These are phyloP conservation scores for Urocolius indicus DNA, from an alignment of 2,113 vertebrate genomes.

Conservation along the genomic window DNA sequence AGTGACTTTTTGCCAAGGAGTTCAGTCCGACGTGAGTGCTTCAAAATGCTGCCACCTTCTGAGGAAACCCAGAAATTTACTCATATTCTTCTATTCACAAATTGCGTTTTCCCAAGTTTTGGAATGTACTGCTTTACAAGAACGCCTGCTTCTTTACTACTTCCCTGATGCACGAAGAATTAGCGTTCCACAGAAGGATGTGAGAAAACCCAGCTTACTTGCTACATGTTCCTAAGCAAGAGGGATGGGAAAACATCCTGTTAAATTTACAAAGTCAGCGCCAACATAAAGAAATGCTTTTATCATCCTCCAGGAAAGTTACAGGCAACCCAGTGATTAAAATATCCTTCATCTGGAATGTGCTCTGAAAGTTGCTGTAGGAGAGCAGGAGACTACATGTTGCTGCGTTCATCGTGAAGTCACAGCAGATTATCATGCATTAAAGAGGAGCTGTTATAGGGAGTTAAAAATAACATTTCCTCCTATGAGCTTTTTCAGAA, in stretches of 20 bases:
- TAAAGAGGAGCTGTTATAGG: background rate
- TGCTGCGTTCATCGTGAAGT: background rate
- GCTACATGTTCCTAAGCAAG: background rate
- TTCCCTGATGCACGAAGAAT: background rate
- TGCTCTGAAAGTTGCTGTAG: background rate
- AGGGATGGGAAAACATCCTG: background rate
- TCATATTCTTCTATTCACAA: background rate
- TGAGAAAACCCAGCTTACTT: background rate
- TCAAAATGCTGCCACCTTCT: slow-evolving; percentile 51
- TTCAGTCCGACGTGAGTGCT: background rate
- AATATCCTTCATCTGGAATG: background rate
- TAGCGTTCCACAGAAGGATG: background rate
- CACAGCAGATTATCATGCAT: background rate
- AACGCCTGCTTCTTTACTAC: background rate
- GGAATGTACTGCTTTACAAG: background rate
- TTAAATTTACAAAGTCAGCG: background rate
- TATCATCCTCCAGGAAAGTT: background rate
- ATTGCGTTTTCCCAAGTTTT: background rate
- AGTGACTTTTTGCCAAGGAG: background rate
- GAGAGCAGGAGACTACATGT: background rate
- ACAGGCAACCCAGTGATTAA: background rate
- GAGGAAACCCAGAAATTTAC: background rate
- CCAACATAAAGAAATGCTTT: background rate
- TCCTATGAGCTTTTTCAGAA: slow-evolving; percentile 3
- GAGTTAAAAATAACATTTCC: slow-evolving; percentile 30